Conservation (phyloP, 2,888 invertebrate species). For the Megalurothrips usitatus region DNA sequence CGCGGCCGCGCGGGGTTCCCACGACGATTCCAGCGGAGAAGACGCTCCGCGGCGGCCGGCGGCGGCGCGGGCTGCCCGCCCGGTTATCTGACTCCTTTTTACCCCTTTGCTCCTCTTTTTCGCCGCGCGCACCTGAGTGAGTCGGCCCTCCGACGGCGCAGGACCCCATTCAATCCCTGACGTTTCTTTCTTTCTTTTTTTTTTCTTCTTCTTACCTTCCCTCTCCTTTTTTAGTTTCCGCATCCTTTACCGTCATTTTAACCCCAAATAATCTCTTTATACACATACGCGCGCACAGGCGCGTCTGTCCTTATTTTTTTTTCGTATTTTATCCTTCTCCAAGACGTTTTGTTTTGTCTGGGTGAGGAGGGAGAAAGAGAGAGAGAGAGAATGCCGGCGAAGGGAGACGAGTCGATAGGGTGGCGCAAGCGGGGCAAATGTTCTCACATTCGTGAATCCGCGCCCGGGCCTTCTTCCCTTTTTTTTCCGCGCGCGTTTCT, state of each 20-base stretch:
- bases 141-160: not conserved
- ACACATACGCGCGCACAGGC: not conserved
- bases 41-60: not conserved
- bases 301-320: not conserved
- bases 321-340: not conserved
- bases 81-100: not conserved
- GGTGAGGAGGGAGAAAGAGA: not conserved
- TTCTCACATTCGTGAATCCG: slow-evolving; percentile 15
- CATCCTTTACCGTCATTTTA: slow-evolving; percentile 26
- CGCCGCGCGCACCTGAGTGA: not conserved
- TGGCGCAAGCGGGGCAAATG: not conserved
- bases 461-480: not conserved
- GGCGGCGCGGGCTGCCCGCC: not conserved
- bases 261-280: slow-evolving; percentile 26
- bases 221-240: not conserved
- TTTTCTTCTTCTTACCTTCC: not conserved
- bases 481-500: not conserved
- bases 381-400: not conserved
- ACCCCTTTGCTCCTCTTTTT: not conserved
- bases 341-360: slow-evolving; percentile 2
- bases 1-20: too few relatives aligned
- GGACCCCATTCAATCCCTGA: not conserved
- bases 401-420: not conserved
- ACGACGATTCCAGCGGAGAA: too few relatives aligned
- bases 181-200: not conserved